Evolutionary conservation across 2,113 vertebrate species (phyloP), one percentile per base, ranked within the genome.

Genomic region (Scytalopus superciliaris): DNA sequence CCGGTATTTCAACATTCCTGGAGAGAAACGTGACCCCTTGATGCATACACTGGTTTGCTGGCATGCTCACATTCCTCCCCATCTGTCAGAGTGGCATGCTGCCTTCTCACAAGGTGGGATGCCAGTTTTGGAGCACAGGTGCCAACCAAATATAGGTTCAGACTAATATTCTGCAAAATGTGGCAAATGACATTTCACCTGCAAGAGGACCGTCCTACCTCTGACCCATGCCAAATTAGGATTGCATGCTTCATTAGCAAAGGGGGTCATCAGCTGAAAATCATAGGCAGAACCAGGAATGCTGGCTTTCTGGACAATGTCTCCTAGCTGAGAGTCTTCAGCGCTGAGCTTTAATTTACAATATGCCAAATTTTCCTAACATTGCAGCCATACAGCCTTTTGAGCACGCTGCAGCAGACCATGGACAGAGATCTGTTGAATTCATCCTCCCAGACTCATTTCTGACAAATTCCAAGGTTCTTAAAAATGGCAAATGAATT

Each of bases 1-100:
- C 94, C 77, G 82, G 93, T 97, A 96, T 95, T 97, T 97, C 95
- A 96, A 89, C 79, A 82, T 97, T 91, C 87, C 89, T 94, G 75
- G 89, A 96, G 93, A 97, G 96, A 97, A 97, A 97, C 94, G 96
- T 96, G 96, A 97, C 94, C 97, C 82, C 91, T 95, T 89, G 90
- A 91, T 95, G 83, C 91, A 93, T 79, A 79, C 80, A 91, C 89
- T 96, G 92, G 76, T 85, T 96, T 94, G 84, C 94, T 97, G 93
- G 82, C 94, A 73, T 86, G 92, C 73, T 84, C 72, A 44, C 73
- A 93, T 73, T 95, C 91, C 79, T 95, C 82, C 55, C 86, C 89
- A 97, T 96, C 95, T 97, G 96, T 95, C 95, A 97, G 74, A 95
- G 93, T 96, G 94, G 91, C 91, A 96, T 82, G 82, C 89, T 96